Percentiles rank a stretch among this genome's conserved stretches.
phyloP scores from a whole-genome alignment of 2,113 vertebrate species.

The Accipiter cooperii region DNA sequence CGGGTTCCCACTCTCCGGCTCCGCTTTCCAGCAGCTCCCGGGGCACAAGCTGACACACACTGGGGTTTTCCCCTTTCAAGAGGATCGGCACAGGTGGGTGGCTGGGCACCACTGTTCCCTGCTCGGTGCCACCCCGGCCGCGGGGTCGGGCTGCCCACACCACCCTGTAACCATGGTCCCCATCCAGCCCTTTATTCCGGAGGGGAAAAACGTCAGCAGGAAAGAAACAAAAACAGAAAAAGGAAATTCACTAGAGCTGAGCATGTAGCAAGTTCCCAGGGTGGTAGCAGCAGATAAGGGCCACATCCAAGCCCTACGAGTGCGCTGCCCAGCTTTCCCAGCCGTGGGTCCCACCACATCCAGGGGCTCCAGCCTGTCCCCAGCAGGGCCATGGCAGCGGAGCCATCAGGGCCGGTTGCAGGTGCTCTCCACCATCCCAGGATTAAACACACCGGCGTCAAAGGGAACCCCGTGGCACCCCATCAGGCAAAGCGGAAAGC shows the following conservation, averaged over 20 bases:
- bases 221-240: constrained; percentile 59
- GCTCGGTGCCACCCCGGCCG: neutral
- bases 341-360: fast-evolving
- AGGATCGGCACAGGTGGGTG: neutral
- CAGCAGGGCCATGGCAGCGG: fast-evolving
- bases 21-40: neutral
- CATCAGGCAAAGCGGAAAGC: neutral
- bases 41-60: neutral
- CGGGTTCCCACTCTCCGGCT: neutral
- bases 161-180: neutral
- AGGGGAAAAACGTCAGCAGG: constrained; percentile 53
- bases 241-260: constrained; percentile 53
- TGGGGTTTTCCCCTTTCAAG: neutral
- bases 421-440: neutral
- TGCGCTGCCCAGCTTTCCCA: neutral
- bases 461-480: neutral
- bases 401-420: neutral
- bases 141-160: neutral
- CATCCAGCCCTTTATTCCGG: constrained; percentile 34
- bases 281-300: constrained; percentile 43
- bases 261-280: neutral
- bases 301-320: neutral
- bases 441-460: fast-evolving
- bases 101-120: neutral
- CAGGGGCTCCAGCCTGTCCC: neutral